These are phyloP conservation scores for Mystacornis crossleyi DNA, from an alignment of 2,113 vertebrate genomes.

Conservation along the genomic window DNA sequence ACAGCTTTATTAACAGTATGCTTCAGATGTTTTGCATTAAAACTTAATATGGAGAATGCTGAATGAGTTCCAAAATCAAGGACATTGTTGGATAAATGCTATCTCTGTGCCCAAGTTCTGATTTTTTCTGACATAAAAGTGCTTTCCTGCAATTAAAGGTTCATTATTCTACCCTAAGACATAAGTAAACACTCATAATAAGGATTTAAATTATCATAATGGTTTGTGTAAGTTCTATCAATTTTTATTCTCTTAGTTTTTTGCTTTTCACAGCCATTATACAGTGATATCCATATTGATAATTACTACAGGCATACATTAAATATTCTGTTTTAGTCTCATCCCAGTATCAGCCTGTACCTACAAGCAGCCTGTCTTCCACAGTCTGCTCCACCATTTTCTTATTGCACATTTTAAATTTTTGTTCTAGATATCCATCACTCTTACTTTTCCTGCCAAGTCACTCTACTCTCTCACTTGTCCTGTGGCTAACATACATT, in stretches of 20 bases:
- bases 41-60: not conserved
- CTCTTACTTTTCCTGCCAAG: not conserved
- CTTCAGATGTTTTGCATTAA: conserved; percentile 52
- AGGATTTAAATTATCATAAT: conserved; percentile 26
- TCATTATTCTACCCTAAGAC: conserved; percentile 10
- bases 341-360: not conserved
- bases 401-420: not conserved
- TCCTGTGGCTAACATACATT: not conserved
- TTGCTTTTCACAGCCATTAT: not conserved
- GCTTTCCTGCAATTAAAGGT: conserved; percentile 2
- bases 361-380: not conserved
- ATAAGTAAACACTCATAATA: conserved; percentile 6
- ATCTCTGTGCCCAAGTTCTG: not conserved
- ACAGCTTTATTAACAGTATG: conserved; percentile 8
- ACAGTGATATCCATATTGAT: not conserved
- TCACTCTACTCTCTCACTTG: not conserved
- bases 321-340: not conserved
- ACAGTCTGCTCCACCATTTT: not conserved
- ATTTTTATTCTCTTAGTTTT: conserved; percentile 20
- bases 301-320: not conserved
- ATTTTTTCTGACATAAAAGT: conserved; percentile 46
- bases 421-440: not conserved
- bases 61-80: conserved; percentile 31
- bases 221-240: not conserved
- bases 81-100: not conserved